These are phyloP conservation scores for Diachasmimorpha longicaudata DNA, from an alignment of 1,140 invertebrate genomes.

Conservation along the genomic window DNA sequence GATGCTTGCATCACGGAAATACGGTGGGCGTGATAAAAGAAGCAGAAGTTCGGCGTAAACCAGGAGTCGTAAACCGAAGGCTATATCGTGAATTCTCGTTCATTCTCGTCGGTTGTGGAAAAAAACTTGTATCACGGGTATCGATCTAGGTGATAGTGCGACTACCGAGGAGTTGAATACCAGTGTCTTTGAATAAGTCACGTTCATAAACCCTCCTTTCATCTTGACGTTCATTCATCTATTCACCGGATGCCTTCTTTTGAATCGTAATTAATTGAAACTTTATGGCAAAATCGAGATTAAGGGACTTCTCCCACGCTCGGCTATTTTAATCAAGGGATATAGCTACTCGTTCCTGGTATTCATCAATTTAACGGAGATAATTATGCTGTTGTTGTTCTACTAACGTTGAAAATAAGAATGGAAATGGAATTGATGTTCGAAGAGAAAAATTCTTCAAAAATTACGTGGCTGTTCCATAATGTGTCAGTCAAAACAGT, in stretches of 20 bases:
- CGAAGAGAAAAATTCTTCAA: no score
- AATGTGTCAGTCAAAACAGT: no score
- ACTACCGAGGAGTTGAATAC: not conserved
- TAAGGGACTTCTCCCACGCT: no score
- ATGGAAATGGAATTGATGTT: no score
- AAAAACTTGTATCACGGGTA: no score
- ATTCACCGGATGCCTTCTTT: not conserved
- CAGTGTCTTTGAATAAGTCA: not conserved
- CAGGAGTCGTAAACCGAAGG: not conserved
- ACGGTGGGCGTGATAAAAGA: not conserved
- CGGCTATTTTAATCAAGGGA: no score
- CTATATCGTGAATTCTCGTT: not conserved
- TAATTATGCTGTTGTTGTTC: no score
- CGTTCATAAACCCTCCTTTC: not conserved
- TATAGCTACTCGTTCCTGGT: no score
- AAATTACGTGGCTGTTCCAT: no score
- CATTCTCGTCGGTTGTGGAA: not conserved
- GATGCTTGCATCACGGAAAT: not conserved
- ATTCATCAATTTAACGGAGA: no score
- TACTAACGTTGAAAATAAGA: no score
- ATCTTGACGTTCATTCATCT: not conserved
- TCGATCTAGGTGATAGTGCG: not conserved
- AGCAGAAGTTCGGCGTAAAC: not conserved
- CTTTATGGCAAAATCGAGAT: not conserved
- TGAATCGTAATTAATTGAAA: not conserved